Evolutionary conservation across 2,888 invertebrate species (phyloP), one percentile per base, ranked within the genome.

Genomic region (Drosophila quasianomalipes): DNA sequence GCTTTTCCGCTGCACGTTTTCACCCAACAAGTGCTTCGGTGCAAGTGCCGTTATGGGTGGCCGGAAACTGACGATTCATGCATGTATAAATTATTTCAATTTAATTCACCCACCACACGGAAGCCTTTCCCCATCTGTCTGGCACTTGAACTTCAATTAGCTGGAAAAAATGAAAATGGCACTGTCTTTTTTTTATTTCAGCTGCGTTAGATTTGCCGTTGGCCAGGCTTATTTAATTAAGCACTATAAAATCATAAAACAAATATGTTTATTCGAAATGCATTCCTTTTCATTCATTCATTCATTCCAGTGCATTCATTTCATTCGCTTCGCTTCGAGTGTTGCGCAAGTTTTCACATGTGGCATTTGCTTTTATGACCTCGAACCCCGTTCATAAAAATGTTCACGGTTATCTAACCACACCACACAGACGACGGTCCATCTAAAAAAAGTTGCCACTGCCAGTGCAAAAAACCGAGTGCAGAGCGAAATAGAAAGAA

Each of bases 331-430:
- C 59, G 60, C 37, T 53, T 64, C 55, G 35, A 41, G 30, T 61
- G 60, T 72, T 81, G 61, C 66, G 68, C 76, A 82, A 82, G 65
- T 37, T 58, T 57, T 44, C 47, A 22, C 33, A 35, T 54, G 53
- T 58, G 72, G 37, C 64, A 53, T 62, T 53, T 44, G 79, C 76
- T 77, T 83, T 83, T 81, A 83, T 77, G 83, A 83, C 83, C 83
- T 65, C 65, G 70, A 55, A 55, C 22, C 35, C 44, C 54, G 47
- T 47, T 59, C 59, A 72, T 60, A 69, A 76, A 76, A 58, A 51
- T 69, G 47, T 68, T 70, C 35, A 81, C 74, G 77, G 64, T 81
- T 83, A 81, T 82, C 82, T 82, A 84, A 83, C 77, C 74, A 63
- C 70, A 63, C 66, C 51, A 33, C 69, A 74, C 54, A 55, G 60